phyloP scores from a whole-genome alignment of 2,113 vertebrate species.

The Dermatemys mawii region DNA sequence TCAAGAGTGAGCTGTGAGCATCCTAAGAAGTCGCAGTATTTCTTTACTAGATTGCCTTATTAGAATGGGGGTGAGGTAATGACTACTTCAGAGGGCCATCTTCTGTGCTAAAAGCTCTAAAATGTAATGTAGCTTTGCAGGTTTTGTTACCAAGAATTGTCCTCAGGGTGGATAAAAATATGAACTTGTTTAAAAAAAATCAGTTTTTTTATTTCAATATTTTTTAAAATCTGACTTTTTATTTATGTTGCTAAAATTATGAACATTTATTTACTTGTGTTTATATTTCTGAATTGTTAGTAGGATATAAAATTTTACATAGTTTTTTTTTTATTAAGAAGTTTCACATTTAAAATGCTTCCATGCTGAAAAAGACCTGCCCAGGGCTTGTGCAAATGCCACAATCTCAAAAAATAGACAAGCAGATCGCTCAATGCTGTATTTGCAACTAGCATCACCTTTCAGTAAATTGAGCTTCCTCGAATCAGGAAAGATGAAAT shows the following conservation, averaged over 20 bases:
- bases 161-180: neutral
- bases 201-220: neutral
- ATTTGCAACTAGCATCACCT: neutral
- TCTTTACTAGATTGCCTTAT: neutral
- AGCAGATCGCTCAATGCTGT: neutral
- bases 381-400: neutral
- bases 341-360: neutral
- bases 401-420: neutral
- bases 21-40: neutral
- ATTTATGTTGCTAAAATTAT: neutral
- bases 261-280: neutral
- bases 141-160: neutral
- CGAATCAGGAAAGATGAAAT: neutral
- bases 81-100: neutral
- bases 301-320: neutral
- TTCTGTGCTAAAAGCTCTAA: neutral
- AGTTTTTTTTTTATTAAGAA: slow-evolving; percentile 9
- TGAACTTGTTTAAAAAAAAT: neutral
- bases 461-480: neutral
- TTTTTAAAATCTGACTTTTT: neutral
- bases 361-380: neutral
- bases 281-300: neutral
- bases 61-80: neutral
- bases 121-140: neutral
- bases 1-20: neutral